Evolutionary conservation across 2,113 vertebrate species (phyloP), one percentile per base, ranked within the genome.

Genomic region (Trinectes maculatus): DNA sequence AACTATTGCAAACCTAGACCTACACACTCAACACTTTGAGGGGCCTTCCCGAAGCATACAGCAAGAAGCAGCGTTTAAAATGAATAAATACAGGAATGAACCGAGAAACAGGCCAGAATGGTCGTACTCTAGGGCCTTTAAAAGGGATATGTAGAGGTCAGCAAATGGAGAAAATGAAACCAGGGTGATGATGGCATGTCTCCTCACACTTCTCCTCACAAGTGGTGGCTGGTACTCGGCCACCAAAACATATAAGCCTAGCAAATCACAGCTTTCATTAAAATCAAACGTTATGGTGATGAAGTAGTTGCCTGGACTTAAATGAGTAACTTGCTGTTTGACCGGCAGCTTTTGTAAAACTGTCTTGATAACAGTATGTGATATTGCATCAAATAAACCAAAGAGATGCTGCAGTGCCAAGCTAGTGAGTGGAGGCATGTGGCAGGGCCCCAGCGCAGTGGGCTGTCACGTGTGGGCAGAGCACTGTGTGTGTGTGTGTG

Each of bases 371-470:
- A 44, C 21, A 26, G 44, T 49, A 60, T 58, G 21, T 71, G 24
- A 3, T 44, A 58, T 49, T 44, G 21, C 39, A 52, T 65, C 63
- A 64, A 57, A 61, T 57, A 10, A 56, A 26, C 31, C 28, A 5
- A 55, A 48, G 25, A 69, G 18, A 67, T 16, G 49, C 31, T 6
- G 12, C 7, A 0, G 40, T 68, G 77, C 61, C 73, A 70, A 61
- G 59, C 53, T 62, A 26, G 37, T 33, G 76, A 74, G 73, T 55
- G 44, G 80, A 8, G 62, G 82, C 82, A 83, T 80, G 82, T 80
- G 85, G 79, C 67, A 18, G 63, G 10, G 57, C 43, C 65, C 58
- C 71, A 52, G 58, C 74, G 81, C 62, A 54, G 77, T 62, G 68
- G 69, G 63, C 71, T 5, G 56, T 77, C 81, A 60, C 65, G 52